Conservation (phyloP, 2,888 invertebrate genomes). For the Drosophila atripex region DNA sequence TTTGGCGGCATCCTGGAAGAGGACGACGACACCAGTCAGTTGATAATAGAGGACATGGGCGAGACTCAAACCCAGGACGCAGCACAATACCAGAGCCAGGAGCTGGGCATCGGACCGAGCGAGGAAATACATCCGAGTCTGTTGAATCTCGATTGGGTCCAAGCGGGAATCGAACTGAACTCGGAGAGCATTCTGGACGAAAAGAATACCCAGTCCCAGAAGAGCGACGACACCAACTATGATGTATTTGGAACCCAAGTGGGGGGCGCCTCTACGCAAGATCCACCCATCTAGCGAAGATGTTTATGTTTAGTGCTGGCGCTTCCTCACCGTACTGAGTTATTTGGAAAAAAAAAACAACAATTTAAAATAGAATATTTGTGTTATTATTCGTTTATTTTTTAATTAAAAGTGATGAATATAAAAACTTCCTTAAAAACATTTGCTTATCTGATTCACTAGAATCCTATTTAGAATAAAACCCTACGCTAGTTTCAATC, state of each 20-base stretch:
- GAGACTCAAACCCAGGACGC: not conserved
- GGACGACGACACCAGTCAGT: too few species aligned
- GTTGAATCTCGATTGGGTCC: not conserved
- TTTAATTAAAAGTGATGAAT: not conserved
- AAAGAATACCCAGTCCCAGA: not conserved
- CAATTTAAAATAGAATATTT: too few species aligned
- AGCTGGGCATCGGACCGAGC: not conserved
- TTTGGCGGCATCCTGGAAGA: too few species aligned
- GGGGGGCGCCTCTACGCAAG: constrained; percentile 54
- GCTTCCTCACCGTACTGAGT: too few species aligned
- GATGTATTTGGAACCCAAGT: constrained; percentile 49
- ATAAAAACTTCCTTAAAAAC: constrained; percentile 4
- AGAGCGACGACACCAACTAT: constrained; percentile 43
- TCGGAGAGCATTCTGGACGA: not conserved
- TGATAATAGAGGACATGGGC: not conserved
- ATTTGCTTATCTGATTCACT: not conserved
- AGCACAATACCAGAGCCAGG: not conserved
- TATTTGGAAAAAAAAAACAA: too few species aligned
- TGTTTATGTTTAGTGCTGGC: too few species aligned
- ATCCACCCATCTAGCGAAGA: not conserved
- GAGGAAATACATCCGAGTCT: too few species aligned
- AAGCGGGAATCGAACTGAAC: not conserved
- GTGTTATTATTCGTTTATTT: not conserved
- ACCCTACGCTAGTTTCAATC: not conserved
- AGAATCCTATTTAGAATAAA: constrained; percentile 1